Evolutionary conservation across 1,140 invertebrate genomes (phyloP).

Genomic region (Aphelenchoides avenae): DNA sequence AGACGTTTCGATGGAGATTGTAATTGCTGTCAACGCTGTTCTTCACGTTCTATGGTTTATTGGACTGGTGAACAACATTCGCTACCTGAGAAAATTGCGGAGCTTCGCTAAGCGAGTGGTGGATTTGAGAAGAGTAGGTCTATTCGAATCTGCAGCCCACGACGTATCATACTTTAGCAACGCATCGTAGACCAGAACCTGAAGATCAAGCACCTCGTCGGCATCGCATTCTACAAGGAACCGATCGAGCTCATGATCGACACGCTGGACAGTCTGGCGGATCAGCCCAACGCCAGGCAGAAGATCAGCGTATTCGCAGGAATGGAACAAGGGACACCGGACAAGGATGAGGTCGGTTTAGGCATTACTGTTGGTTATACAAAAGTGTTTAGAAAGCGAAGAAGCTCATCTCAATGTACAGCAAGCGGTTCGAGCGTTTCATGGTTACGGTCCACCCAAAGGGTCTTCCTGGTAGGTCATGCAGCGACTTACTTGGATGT

Average conservation of each 20-base stretch:
- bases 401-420: constrained; percentile 29
- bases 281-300: constrained; percentile 31
- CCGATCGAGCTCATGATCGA: constrained; percentile 34
- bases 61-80: no score
- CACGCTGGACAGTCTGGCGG: constrained; percentile 34
- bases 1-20: no score
- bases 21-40: no score
- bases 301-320: constrained; percentile 39
- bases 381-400: constrained; percentile 20
- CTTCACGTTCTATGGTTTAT: no score
- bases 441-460: constrained; percentile 45
- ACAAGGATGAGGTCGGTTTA: constrained; percentile 34
- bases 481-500: neutral
- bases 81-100: no score
- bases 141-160: neutral
- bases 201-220: constrained; percentile 37
- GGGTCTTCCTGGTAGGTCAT: constrained; percentile 5
- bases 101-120: constrained; percentile 25
- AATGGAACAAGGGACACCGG: constrained; percentile 44
- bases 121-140: constrained; percentile 21
- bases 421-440: constrained; percentile 36
- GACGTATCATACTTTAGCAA: neutral
- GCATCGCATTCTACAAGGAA: constrained; percentile 39
- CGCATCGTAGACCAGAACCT: constrained; percentile 19
- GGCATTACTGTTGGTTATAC: neutral